Conservation (phyloP, 2,888 invertebrate genomes). For the Patella pellucida region DNA sequence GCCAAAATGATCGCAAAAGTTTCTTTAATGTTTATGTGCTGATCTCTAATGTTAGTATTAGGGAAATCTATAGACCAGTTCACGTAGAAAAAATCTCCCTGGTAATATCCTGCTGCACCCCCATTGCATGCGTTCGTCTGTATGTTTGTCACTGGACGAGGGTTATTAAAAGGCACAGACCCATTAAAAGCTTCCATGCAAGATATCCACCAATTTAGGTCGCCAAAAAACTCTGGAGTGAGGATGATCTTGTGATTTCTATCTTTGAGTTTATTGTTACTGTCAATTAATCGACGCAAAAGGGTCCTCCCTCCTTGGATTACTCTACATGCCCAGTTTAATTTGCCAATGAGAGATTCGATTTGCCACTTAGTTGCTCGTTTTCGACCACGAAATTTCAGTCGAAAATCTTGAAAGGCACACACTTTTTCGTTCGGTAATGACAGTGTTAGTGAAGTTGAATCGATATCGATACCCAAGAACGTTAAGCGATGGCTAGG, state of each 20-base stretch:
- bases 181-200: no score
- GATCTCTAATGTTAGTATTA: no score
- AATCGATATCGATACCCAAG: slow-evolving; percentile 2
- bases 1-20: no score
- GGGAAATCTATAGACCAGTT: no score
- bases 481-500: slow-evolving; percentile 1
- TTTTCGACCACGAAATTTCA: neutral
- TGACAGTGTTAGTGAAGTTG: slow-evolving; percentile 7
- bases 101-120: no score
- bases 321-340: neutral
- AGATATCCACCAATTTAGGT: no score
- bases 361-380: slow-evolving; percentile 11
- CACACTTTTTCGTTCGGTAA: slow-evolving; percentile 1
- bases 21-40: no score
- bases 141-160: no score
- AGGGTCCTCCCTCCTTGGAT: neutral
- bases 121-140: no score
- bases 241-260: neutral
- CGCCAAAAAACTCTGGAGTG: no score
- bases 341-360: slow-evolving; percentile 14
- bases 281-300: neutral
- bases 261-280: neutral
- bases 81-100: no score
- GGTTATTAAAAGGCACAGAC: no score
- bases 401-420: neutral